A percentile compares a stretch with the other conserved stretches of the same genome.
phyloP scores from a whole-genome alignment of 2,888 invertebrate species.

The Xestobium rufovillosum region DNA sequence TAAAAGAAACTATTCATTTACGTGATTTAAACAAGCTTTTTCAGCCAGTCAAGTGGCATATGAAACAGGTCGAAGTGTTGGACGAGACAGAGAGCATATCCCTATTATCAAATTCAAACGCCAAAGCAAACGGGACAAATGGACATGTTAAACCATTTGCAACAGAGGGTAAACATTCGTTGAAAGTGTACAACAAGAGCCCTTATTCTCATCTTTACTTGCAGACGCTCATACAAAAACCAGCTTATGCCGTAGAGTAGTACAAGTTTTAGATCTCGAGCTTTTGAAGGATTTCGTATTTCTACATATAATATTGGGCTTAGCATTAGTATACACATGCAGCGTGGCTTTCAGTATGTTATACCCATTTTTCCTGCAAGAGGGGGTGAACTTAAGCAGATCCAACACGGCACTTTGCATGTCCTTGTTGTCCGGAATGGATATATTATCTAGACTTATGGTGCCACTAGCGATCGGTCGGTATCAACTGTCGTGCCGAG shows the following conservation, averaged over 20 bases:
- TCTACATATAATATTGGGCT: slow-evolving; percentile 59
- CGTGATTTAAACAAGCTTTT: slow-evolving; percentile 33
- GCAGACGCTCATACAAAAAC: slow-evolving; percentile 4
- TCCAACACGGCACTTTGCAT: slow-evolving; percentile 58
- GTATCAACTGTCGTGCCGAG: slow-evolving; percentile 52
- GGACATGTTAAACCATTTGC: too few relatives aligned
- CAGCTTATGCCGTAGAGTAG: slow-evolving; percentile 32
- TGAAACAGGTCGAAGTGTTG: slow-evolving; percentile 32
- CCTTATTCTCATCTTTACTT: neutral
- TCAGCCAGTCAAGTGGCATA: slow-evolving; percentile 53
- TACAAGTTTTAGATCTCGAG: slow-evolving; percentile 54
- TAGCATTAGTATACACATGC: slow-evolving; percentile 59
- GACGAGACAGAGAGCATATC: neutral
- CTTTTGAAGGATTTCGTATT: slow-evolving; percentile 56
- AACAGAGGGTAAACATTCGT: too few relatives aligned
- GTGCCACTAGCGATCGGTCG: slow-evolving; percentile 58
- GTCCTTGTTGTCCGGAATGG: slow-evolving; percentile 62
- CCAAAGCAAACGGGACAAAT: too few relatives aligned
- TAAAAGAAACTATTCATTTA: slow-evolving; percentile 13
- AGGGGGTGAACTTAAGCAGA: slow-evolving; percentile 38
- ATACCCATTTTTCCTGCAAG: slow-evolving; percentile 59
- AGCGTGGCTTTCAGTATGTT: slow-evolving; percentile 64
- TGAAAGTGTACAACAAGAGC: too few relatives aligned
- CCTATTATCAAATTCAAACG: too few relatives aligned
- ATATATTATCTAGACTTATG: slow-evolving; percentile 57